Percentiles rank a stretch among this genome's conserved stretches.
These are phyloP conservation scores for Aphis craccivora DNA, from an alignment of 1,140 invertebrate species.

Conservation along the genomic window DNA sequence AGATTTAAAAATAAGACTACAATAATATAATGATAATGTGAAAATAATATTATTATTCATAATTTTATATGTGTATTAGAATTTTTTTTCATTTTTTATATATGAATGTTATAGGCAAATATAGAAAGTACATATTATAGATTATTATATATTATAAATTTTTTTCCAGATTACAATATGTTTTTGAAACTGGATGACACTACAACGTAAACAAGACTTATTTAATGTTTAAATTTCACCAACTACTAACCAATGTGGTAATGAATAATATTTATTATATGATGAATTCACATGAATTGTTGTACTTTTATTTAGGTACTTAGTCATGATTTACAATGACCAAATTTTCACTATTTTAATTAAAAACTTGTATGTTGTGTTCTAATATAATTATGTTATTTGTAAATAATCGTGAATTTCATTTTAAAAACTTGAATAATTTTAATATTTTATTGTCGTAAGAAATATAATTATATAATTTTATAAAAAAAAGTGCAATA, in stretches of 20 bases:
- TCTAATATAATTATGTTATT: neutral
- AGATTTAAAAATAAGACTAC: too few relatives aligned
- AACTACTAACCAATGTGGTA: neutral
- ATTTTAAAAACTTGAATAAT: neutral
- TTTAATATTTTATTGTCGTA: neutral
- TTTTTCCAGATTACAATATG: slow-evolving; percentile 43
- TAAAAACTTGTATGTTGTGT: neutral
- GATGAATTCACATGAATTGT: neutral
- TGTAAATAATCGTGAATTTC: neutral
- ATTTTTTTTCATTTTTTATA: too few relatives aligned
- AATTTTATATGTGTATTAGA: too few relatives aligned
- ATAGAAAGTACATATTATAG: too few relatives aligned
- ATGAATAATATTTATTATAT: neutral
- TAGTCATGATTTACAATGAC: too few relatives aligned
- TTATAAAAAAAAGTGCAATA: neutral
- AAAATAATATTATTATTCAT: too few relatives aligned
- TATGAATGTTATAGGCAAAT: too few relatives aligned
- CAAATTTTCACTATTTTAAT: too few relatives aligned
- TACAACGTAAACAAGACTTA: neutral
- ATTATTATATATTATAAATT: neutral
- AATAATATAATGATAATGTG: too few relatives aligned
- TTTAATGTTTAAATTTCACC: neutral
- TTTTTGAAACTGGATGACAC: slow-evolving; percentile 37
- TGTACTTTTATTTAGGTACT: too few relatives aligned
- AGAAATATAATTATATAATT: neutral